Evolutionary conservation across 2,797 vertebrate species (phyloP).

Genomic region (Pseudotriccus pelzelni): DNA sequence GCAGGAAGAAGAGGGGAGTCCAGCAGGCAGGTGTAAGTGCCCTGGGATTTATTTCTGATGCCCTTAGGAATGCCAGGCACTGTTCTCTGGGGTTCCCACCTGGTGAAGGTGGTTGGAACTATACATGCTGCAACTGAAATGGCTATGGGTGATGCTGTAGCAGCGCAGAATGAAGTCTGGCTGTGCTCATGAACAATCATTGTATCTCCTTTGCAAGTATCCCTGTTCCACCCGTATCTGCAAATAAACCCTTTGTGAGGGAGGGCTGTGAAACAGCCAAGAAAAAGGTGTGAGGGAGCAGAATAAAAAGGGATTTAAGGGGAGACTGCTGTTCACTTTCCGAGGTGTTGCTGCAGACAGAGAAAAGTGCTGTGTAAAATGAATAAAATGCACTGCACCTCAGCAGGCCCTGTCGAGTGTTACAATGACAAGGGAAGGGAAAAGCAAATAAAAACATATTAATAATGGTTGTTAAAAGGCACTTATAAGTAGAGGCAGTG

Average conservation of each 20-base stretch:
- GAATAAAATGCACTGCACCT: not conserved
- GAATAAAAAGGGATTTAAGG: not conserved
- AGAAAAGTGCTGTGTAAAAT: not conserved
- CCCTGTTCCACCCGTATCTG: not conserved
- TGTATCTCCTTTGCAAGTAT: not conserved
- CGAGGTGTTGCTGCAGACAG: not conserved
- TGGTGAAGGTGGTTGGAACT: not conserved
- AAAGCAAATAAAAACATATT: not conserved
- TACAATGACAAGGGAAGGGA: not conserved
- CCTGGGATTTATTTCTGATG: not conserved
- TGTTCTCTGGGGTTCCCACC: not conserved
- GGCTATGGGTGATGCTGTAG: fast-evolving
- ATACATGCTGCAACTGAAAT: not conserved
- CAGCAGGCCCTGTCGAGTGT: fast-evolving
- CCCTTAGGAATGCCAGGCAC: not conserved
- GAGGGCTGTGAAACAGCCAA: not conserved
- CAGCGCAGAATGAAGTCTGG: not conserved
- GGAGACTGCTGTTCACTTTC: not conserved
- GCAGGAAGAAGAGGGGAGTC: not conserved
- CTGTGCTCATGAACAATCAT: not conserved
- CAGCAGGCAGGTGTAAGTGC: not conserved
- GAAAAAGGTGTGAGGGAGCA: not conserved
- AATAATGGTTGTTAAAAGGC: not conserved
- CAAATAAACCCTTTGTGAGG: not conserved
- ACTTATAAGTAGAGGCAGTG: not conserved